Percentiles rank a stretch among this genome's conserved stretches.
Evolutionary conservation across 2,888 invertebrate species (phyloP).

Genomic region (Odontothrips loti): DNA sequence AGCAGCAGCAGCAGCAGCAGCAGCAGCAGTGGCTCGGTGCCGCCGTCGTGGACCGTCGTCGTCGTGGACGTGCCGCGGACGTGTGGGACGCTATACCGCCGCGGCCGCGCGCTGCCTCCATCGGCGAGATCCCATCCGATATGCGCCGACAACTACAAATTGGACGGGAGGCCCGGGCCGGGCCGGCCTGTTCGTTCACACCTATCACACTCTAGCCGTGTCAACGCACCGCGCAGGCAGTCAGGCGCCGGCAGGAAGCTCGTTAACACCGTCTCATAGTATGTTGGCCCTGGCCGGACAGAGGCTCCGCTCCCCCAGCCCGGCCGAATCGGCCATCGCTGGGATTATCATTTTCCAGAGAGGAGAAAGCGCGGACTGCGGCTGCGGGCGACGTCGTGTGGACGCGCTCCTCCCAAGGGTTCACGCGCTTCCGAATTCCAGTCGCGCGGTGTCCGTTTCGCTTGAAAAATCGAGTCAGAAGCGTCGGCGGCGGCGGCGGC

Average conservation of each 20-base stretch:
- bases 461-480: too few species aligned
- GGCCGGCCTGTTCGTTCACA: not conserved
- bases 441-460: too few species aligned
- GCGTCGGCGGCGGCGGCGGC: too few species aligned
- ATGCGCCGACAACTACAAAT: slow-evolving; percentile 26
- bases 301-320: too few species aligned
- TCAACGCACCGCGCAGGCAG: not conserved
- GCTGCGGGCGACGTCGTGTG: too few species aligned
- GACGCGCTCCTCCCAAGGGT: too few species aligned
- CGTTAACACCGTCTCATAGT: slow-evolving; percentile 8
- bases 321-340: too few species aligned
- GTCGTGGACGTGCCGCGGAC: not conserved
- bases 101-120: not conserved
- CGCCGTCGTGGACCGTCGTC: not conserved
- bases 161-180: not conserved
- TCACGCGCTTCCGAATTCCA: too few species aligned
- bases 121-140: slow-evolving; percentile 17
- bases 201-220: not conserved
- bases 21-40: not conserved
- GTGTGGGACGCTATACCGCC: not conserved
- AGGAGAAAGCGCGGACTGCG: too few species aligned
- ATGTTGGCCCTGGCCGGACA: not conserved
- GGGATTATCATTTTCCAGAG: too few species aligned
- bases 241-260: not conserved
- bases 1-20: too few species aligned